Evolutionary conservation across 2,888 invertebrate species (phyloP), one percentile per base, ranked within the genome.

Genomic region (Selenia dentaria): DNA sequence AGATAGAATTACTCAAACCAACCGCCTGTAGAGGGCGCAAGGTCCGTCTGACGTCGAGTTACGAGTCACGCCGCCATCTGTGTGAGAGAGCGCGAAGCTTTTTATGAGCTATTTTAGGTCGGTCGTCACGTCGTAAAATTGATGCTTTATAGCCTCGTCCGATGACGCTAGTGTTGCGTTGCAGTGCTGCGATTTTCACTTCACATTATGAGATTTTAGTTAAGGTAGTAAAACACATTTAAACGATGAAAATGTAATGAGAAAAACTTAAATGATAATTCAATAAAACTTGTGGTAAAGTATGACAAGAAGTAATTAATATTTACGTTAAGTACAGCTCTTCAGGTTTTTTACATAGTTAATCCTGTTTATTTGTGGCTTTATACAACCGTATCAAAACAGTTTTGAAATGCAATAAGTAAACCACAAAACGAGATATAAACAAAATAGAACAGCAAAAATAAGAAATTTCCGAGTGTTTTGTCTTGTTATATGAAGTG

Each of bases 111-210:
- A 79, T 84, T 83, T 77, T 75, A 74, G 76, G 74, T 83, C 79
- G 71, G 73, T 81, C 77, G 73, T 73, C 84, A 83, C 82, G 54
- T 84, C 85, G 80, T 89, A 85, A 89, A 85, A 69, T 78, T 70
- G 71, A 79, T 83, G 77, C 72, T 88, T 87, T 86, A 87, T 78
- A 76, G 64, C 59, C 62, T 74, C 82, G 77, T 69, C 62, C 72
- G 89, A 86, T 83, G 89, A 73, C 89, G 89, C 89, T 86, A 88
- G 80, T 81, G 77, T 79, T 73, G 83, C 77, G 63, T 48, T 73
- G 71, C 68, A 55, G 68, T 59, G 53, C 6, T 16, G 38, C 31
- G 20, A 37, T 32, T 27, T 33, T n/a, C 24, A 13, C 29, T 6
- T 13, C 31, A 22, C n/a, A 2, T 12, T 1, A 22, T 22, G 9